Conservation (phyloP, 2,113 vertebrate species). For the Myiagra hebetior region DNA sequence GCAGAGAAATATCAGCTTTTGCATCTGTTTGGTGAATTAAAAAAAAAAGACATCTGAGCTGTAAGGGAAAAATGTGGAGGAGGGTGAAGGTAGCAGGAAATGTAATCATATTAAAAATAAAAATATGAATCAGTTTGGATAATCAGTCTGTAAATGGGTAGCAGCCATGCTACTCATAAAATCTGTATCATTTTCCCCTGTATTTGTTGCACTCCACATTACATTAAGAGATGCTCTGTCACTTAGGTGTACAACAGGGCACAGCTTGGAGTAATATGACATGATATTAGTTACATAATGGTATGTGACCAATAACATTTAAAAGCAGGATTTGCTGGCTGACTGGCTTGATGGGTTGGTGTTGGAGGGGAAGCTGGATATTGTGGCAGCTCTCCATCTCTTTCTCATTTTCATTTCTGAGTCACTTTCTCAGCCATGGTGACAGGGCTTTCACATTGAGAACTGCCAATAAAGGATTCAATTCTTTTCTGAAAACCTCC, state of each 20-base stretch:
- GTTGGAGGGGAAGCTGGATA: background rate
- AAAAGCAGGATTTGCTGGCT: conserved; percentile 6
- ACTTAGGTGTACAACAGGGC: background rate
- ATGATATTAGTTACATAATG: conserved; percentile 31
- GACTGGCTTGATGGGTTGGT: background rate
- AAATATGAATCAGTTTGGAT: background rate
- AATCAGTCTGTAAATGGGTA: background rate
- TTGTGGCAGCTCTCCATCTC: background rate
- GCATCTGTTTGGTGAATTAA: conserved; percentile 22
- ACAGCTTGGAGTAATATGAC: background rate
- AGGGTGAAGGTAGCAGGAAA: background rate
- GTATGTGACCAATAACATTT: conserved; percentile 35
- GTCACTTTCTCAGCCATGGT: background rate
- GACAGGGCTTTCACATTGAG: background rate
- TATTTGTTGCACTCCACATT: background rate
- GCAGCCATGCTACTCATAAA: background rate
- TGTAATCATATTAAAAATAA: conserved; percentile 36
- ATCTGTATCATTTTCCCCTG: background rate
- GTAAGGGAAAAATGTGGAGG: background rate
- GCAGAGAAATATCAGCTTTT: conserved; percentile 52
- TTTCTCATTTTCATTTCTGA: conserved; percentile 33
- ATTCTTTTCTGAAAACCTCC: background rate
- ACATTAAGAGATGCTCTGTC: background rate
- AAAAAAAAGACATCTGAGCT: background rate
- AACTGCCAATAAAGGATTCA: background rate